Conservation (phyloP, 92 coral and sea anemone species). For the Actinostola sp. region DNA sequence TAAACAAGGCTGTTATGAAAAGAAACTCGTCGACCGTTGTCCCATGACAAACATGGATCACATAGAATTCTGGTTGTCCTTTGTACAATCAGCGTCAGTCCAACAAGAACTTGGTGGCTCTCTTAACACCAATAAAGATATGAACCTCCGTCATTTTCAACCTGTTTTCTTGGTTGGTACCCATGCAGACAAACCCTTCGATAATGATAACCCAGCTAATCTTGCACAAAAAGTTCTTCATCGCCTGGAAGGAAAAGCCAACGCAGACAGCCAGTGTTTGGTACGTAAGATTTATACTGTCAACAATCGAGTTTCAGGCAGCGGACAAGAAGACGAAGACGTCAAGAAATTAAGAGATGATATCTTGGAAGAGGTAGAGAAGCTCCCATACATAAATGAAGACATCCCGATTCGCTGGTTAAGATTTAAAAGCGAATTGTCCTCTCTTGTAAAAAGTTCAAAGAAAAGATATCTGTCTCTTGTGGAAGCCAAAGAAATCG, state of each 20-base stretch:
- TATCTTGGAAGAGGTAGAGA: conserved; percentile 13
- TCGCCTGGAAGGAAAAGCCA: background rate
- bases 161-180: conserved; percentile 56
- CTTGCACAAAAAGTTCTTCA: conserved; percentile 28
- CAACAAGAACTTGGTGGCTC: background rate
- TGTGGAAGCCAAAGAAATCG: conserved; percentile 16
- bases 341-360: conserved; percentile 20
- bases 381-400: conserved; percentile 18
- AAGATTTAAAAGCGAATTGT: conserved; percentile 15
- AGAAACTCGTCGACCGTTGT: conserved; percentile 27
- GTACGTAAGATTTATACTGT: conserved; percentile 32
- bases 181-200: conserved; percentile 50
- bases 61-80: conserved; percentile 69
- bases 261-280: conserved; percentile 23
- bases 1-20: conserved; percentile 34
- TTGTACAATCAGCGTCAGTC: conserved; percentile 37
- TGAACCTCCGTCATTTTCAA: no score
- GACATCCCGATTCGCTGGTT: conserved; percentile 32
- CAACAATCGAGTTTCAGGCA: conserved; percentile 56
- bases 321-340: conserved; percentile 23
- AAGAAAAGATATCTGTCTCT: conserved; percentile 16
- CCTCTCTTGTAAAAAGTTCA: background rate
- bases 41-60: conserved; percentile 53
- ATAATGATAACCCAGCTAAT: conserved; percentile 5
- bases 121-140: no score